Evolutionary conservation across 2,797 vertebrate genomes (phyloP), one percentile per base, ranked within the genome.

Genomic region (Etheostoma perlongum): DNA sequence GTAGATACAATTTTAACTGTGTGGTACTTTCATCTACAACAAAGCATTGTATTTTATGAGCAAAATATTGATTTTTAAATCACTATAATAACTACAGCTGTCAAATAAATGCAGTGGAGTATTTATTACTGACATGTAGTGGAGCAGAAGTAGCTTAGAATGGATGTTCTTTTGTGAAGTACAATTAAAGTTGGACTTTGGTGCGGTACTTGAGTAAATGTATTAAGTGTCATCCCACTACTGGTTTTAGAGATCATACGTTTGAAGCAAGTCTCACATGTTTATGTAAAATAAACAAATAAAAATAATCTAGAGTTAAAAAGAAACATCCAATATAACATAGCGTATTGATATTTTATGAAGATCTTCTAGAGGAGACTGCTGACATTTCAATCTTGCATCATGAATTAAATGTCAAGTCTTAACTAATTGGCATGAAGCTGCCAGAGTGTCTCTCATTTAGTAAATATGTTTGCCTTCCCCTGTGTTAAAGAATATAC

Each of bases 401-500:
- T 62, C 30, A 48, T 27, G 2, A 60, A 40, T 49, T 18, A 47
- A 61, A 60, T 57, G 36, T 40, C 9, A 52, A 33, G 30, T 30
- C 19, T 13, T 10, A 44, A 55, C 21, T 15, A 27, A 57, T 12
- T 36, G 23, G 6, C 12, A 2, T 30, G 16, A 51, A 68, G 18
- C 59, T 58, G 66, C 13, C 36, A 30, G 30, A 33, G 9, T n/a
- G 21, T 21, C 4, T 62, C 61, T 63, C 60, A 78, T 21, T 23
- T 4, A 4, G 18, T 46, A 27, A 47, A 47, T n/a, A 4, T 15
- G 0, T 21, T 55, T 60, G 30, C 7, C 6, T 14, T 23, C 57
- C 36, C 12, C 23, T 1, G 19, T 27, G 40, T 44, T 54, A 19
- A 36, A 57, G 42, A 64, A 67, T 33, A 33, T 14, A 36, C 67